Evolutionary conservation across 1,140 invertebrate species (phyloP), one percentile per base, ranked within the genome.

Genomic region (Drosophila rufa): DNA sequence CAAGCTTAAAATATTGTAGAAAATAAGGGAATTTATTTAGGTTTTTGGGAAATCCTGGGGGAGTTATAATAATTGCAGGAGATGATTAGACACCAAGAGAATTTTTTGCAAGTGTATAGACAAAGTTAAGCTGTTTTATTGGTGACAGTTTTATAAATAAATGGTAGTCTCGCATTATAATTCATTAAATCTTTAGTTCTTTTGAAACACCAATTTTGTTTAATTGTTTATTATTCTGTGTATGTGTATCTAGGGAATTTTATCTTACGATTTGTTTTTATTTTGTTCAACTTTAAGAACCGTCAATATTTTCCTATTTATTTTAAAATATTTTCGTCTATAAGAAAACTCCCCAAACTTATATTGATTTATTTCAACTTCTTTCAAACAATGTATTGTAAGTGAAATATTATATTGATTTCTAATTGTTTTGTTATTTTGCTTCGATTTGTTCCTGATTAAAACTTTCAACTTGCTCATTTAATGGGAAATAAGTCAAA

Each of bases 1-100:
- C 95, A 93, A 75, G 66, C 60, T 43, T 55, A 36, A 51, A 27
- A 38, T 30, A 51, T 17, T 45, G 1, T 38, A 14, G 0, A 53
- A 17, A 38, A 7, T 22, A 15, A 38, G 14, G 14, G 14, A 36
- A 64, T 8, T 0, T 7, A 15, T 5, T 15, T 55, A 11, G 38
- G 14, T 53, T 7, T 36, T 36, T 19, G 0, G 2, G 0, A 2
- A 7, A 51, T 7, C 17, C 11, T 14, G 1, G 7, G 1, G 50
- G 1, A 8, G 3, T 3, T 7, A 3, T 2, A 53, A 19, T 19
- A 9, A 1, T 14, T 7, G 19, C 0, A 14, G 36, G 3, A 14
- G 3, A 14, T 19, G 12, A 19, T 4, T 2, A 6, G n/a, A 6
- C 4, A 7, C 9, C n/a, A 14, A 15, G 27, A 33, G 11, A 17